Evolutionary conservation across 1,140 invertebrate genomes (phyloP), one percentile per base, ranked within the genome.

Genomic region (Macrobrachium nipponense): DNA sequence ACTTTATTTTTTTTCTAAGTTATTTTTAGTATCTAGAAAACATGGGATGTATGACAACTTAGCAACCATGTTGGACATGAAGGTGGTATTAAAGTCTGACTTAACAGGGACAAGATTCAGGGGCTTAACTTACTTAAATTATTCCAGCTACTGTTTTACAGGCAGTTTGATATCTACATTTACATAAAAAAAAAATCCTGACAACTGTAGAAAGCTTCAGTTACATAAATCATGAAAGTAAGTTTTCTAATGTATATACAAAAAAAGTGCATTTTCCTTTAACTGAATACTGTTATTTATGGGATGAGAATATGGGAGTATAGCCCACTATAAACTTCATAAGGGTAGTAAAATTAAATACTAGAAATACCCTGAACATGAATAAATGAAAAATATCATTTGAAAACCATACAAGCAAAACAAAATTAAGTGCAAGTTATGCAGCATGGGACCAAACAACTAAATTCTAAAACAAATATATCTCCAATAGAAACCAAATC

Each of bases 11-110:
- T 77, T 85, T 64, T 72, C 76, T 77, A 83, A 76, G 43, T 76
- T 66, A 75, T 59, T 75, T 64, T 59, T 82, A 70, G 36, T 78
- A 75, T 79, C 82, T 85, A 85, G 82, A 85, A 85, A 85, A 85
- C 76, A 78, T 79, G 82, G 82, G 82, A 85, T 85, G 82, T 81
- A 66, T 79, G 82, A 85, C 62, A 73, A 79, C 82, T 44, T 85
- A 85, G 75, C 76, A 85, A 85, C 82, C 82, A 85, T 85, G 82
- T 85, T 85, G 82, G 82, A 85, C 78, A 85, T 85, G 82, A 85
- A 85, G 78, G 77, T 85, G 82, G 82, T 62, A 70, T 61, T 85
- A 62, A 51, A 27, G 62, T 72, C 75, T 17, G 62, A 70, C 75
- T 58, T 79, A 23, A 51, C 60, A 27, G 81, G 72, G 73, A 77